Evolutionary conservation across 2,113 vertebrate genomes (phyloP).

Genomic region (Pteropus alecto): DNA sequence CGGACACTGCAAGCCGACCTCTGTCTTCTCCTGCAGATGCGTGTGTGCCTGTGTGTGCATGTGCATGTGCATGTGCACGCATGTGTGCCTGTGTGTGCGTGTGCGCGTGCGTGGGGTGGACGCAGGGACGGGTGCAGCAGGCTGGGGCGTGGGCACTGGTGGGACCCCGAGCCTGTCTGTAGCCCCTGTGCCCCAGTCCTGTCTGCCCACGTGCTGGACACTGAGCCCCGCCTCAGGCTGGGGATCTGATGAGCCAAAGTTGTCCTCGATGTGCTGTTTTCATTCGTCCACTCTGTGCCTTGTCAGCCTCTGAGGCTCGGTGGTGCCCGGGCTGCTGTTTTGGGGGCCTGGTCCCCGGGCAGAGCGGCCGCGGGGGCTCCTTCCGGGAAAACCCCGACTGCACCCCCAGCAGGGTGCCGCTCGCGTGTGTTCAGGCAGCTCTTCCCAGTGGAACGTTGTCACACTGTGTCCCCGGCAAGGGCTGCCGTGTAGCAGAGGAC

Average conservation of each 20-base stretch:
- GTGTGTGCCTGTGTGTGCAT: neutral
- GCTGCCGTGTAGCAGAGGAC: neutral
- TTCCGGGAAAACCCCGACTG: conserved; percentile 63
- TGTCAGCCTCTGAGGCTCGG: conserved; percentile 66
- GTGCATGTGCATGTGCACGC: neutral
- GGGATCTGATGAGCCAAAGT: conserved; percentile 58
- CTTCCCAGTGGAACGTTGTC: neutral
- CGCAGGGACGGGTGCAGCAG: neutral
- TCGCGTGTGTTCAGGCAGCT: neutral
- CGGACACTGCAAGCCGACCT: neutral
- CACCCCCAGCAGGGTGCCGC: conserved; percentile 33
- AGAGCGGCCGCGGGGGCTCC: neutral
- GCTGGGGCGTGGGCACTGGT: neutral
- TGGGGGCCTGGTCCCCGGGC: conserved; percentile 54
- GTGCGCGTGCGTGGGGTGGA: neutral
- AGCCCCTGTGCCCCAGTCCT: neutral
- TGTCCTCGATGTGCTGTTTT: neutral
- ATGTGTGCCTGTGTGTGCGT: neutral
- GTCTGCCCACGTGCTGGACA: conserved; percentile 1
- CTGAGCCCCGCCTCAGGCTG: conserved; percentile 10
- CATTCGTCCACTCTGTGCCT: conserved; percentile 59
- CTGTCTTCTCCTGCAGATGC: neutral
- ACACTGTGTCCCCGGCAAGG: neutral
- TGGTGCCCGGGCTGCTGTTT: conserved; percentile 66
- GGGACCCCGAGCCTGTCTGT: neutral